These are phyloP conservation scores for Pseudopodoces humilis DNA, from an alignment of 2,113 vertebrate genomes.

Conservation along the genomic window DNA sequence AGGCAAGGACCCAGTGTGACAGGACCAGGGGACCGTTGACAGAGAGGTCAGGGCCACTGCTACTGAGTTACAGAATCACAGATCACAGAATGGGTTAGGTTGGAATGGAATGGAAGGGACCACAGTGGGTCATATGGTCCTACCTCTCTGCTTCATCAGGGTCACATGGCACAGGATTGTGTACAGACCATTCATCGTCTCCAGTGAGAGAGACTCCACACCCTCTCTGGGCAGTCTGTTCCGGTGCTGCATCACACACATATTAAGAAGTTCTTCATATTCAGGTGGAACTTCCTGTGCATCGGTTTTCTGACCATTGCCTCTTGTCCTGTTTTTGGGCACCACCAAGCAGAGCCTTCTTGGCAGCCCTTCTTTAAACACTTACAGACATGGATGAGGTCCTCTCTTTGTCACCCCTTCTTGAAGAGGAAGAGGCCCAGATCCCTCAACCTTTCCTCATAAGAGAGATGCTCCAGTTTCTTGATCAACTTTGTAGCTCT, in stretches of 20 bases:
- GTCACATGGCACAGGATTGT: not conserved
- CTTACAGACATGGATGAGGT: not conserved
- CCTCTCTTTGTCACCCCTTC: not conserved
- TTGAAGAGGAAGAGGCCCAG: not conserved
- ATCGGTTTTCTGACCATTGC: not conserved
- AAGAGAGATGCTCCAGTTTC: not conserved
- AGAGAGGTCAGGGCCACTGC: not conserved
- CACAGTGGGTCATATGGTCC: not conserved
- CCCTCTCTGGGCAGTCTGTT: not conserved
- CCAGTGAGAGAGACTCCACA: not conserved
- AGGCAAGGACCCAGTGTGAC: rapidly evolving
- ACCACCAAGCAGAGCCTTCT: not conserved
- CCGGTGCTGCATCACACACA: rapidly evolving
- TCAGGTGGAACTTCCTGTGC: not conserved
- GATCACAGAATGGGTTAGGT: not conserved
- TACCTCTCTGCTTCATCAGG: not conserved
- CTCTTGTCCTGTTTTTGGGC: not conserved
- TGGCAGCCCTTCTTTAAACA: not conserved
- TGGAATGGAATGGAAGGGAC: not conserved
- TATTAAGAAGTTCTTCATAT: not conserved
- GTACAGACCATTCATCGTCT: not conserved
- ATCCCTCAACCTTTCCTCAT: not conserved
- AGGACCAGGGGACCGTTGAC: not conserved
- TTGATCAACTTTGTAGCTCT: not conserved
- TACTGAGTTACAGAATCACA: not conserved